phyloP scores from a whole-genome alignment of 2,113 vertebrate species.

The Scartelaos histophorus region DNA sequence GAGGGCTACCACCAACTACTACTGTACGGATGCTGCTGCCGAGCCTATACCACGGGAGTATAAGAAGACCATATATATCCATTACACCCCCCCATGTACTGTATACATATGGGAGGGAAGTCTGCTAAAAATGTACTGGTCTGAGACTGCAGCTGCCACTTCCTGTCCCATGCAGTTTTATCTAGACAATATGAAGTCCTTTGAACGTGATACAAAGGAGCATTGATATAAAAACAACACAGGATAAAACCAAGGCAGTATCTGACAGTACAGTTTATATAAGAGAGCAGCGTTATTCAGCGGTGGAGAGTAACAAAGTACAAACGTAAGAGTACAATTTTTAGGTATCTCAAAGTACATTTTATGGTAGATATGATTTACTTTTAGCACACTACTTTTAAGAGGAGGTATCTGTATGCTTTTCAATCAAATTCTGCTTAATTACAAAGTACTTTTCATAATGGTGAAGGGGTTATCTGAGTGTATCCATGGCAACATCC shows the following conservation, averaged over 20 bases:
- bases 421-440: no score
- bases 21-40: constrained; percentile 2
- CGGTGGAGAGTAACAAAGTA: no score
- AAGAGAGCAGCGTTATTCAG: constrained; percentile 5
- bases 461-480: no score
- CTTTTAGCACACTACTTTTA: no score
- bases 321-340: no score
- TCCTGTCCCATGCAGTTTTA: background rate
- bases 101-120: background rate
- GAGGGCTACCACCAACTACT: constrained; percentile 2
- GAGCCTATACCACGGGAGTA: background rate
- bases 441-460: no score
- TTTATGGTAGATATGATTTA: no score
- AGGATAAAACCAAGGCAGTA: constrained; percentile 45
- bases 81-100: background rate
- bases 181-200: constrained; percentile 31
- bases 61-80: no score
- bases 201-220: constrained; percentile 19
- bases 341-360: no score
- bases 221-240: background rate
- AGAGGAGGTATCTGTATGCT: no score
- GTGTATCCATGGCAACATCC: no score
- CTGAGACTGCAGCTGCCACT: background rate
- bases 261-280: constrained; percentile 44
- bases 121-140: constrained; percentile 3